Evolutionary conservation across 2,113 vertebrate species (phyloP).

Genomic region (Xiphophorus maculatus): DNA sequence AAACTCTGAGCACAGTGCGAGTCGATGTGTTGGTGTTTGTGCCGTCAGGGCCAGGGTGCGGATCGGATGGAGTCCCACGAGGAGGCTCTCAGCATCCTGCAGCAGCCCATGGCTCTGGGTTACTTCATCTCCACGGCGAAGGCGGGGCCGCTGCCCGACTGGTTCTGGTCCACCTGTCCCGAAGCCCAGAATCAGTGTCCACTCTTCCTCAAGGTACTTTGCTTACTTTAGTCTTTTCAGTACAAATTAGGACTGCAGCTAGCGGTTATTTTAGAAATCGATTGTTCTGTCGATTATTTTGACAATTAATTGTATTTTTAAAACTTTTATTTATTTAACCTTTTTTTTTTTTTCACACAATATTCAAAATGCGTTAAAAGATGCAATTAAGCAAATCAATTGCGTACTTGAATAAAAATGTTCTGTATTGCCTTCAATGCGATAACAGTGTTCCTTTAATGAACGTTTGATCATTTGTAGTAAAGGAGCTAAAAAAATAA

Average conservation of each 20-base stretch:
- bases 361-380: too few species aligned
- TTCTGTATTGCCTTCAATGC: too few species aligned
- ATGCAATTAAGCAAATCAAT: too few species aligned
- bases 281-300: too few species aligned
- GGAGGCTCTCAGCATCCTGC: constrained; percentile 97
- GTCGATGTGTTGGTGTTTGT: neutral
- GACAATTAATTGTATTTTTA: too few species aligned
- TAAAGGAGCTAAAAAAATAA: too few species aligned
- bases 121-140: constrained; percentile 98
- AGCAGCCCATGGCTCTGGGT: constrained; percentile 97
- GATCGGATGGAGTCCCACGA: constrained; percentile 98
- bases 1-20: neutral
- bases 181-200: constrained; percentile 99
- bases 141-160: constrained; percentile 98
- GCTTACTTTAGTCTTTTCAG: neutral
- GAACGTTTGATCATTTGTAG: too few species aligned
- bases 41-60: constrained; percentile 89
- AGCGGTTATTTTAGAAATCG: too few species aligned
- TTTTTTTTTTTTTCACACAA: too few species aligned
- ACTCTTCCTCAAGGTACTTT: constrained; percentile 83
- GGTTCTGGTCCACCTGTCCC: constrained; percentile 99
- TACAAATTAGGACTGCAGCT: neutral
- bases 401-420: too few species aligned
- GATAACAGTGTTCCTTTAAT: too few species aligned
- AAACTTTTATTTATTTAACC: too few species aligned